These are phyloP conservation scores for Rhagonycha lutea DNA, from an alignment of 2,888 invertebrate species.

Conservation along the genomic window DNA sequence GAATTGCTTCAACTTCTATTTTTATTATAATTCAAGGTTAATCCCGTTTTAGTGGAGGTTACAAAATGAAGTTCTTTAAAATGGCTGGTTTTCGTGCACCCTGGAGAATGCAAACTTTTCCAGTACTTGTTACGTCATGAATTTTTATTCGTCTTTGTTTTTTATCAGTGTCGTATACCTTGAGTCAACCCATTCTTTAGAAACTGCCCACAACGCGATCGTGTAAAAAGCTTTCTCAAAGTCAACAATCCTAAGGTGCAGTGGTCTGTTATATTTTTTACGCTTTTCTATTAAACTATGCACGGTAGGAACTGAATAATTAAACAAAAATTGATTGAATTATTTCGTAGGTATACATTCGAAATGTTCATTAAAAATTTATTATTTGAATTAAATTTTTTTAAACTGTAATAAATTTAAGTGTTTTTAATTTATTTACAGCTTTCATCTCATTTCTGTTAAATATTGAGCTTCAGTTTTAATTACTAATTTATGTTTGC, in stretches of 20 bases:
- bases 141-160: neutral
- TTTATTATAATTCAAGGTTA: too few relatives aligned
- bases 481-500: neutral
- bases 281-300: too few relatives aligned
- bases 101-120: too few relatives aligned
- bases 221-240: neutral
- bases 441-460: neutral
- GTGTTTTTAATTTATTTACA: neutral
- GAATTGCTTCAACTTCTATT: too few relatives aligned
- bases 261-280: neutral
- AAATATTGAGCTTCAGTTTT: neutral
- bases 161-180: neutral
- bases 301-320: neutral
- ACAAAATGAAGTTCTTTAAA: too few relatives aligned
- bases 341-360: neutral
- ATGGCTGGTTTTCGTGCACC: too few relatives aligned
- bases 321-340: neutral
- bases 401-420: too few relatives aligned
- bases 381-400: neutral
- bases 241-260: neutral
- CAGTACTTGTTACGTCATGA: too few relatives aligned
- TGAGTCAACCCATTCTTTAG: neutral
- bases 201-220: neutral
- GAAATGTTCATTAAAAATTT: neutral
- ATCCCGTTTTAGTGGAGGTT: too few relatives aligned